Evolutionary conservation across 2,888 invertebrate species (phyloP).

Genomic region (Beris morrisii): DNA sequence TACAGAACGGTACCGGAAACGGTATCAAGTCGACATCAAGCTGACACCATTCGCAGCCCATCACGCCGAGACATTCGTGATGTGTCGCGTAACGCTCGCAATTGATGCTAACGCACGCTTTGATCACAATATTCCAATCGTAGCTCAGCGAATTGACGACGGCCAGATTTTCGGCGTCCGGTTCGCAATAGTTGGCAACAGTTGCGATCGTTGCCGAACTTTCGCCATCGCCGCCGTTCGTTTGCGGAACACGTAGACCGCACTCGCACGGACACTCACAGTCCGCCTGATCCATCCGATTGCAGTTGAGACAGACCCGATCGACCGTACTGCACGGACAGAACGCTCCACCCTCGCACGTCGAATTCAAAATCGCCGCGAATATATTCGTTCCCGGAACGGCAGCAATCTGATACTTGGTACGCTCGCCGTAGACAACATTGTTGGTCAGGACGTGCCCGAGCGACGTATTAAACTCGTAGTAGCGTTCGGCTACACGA

Average conservation of each 20-base stretch:
- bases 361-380: conserved; percentile 84
- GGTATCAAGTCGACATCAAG: conserved; percentile 74
- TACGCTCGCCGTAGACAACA: conserved; percentile 82
- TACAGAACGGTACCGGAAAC: conserved; percentile 75
- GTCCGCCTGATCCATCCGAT: conserved; percentile 90
- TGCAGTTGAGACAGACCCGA: conserved; percentile 86
- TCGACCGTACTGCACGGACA: conserved; percentile 92
- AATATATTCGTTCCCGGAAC: conserved; percentile 87
- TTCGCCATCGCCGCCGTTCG: neutral
- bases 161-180: conserved; percentile 47
- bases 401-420: conserved; percentile 79
- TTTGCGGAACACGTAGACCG: conserved; percentile 56
- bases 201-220: neutral
- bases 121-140: conserved; percentile 61
- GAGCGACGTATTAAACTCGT: conserved; percentile 77
- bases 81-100: conserved; percentile 69
- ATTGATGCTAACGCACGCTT: conserved; percentile 68
- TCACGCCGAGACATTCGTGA: conserved; percentile 68
- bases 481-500: conserved; percentile 81
- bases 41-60: conserved; percentile 92
- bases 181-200: conserved; percentile 51
- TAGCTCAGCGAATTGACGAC: conserved; percentile 46
- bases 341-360: conserved; percentile 80
- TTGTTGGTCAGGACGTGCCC: conserved; percentile 73
- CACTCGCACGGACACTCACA: conserved; percentile 97